Conservation (phyloP, 2,888 invertebrate species). For the Trachelus troglodyta region DNA sequence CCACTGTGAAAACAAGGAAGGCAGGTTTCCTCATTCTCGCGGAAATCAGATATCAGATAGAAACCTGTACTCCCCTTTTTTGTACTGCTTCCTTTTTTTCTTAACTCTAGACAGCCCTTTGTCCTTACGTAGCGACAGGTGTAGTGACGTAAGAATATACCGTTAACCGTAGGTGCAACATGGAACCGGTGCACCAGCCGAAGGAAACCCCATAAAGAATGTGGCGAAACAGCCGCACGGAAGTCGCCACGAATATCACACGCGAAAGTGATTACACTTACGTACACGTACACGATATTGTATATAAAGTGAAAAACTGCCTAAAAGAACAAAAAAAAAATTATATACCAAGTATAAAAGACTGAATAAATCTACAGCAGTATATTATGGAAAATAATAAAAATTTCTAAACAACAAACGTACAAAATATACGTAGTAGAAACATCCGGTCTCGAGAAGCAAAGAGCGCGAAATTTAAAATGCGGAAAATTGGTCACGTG, state of each 20-base stretch:
- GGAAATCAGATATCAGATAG: slow-evolving; percentile 55
- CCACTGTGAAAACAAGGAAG: not conserved
- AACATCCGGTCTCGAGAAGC: slow-evolving; percentile 22
- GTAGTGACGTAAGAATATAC: slow-evolving; percentile 58
- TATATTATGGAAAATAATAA: not conserved
- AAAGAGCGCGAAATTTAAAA: slow-evolving; percentile 61
- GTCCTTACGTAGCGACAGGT: slow-evolving; percentile 54
- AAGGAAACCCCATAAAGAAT: slow-evolving; percentile 49
- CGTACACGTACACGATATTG: not conserved
- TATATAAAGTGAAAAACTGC: not conserved
- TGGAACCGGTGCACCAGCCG: slow-evolving; percentile 35
- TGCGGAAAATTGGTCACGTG: slow-evolving; percentile 43
- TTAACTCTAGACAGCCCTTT: slow-evolving; percentile 44
- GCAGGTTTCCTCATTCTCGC: slow-evolving; percentile 34
- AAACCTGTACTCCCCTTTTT: slow-evolving; percentile 17
- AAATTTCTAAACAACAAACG: too few relatives aligned
- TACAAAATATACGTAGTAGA: not conserved
- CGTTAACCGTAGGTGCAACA: slow-evolving; percentile 37
- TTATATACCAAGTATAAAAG: not conserved
- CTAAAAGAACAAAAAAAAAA: not conserved
- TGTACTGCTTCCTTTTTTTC: slow-evolving; percentile 22
- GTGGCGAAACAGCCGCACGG: slow-evolving; percentile 10
- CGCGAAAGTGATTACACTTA: slow-evolving; percentile 37
- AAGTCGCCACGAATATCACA: slow-evolving; percentile 9
- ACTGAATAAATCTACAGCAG: not conserved